Percentiles rank a stretch among this genome's conserved stretches.
Conservation (phyloP, 1,140 invertebrate genomes). For the Samia ricini region DNA sequence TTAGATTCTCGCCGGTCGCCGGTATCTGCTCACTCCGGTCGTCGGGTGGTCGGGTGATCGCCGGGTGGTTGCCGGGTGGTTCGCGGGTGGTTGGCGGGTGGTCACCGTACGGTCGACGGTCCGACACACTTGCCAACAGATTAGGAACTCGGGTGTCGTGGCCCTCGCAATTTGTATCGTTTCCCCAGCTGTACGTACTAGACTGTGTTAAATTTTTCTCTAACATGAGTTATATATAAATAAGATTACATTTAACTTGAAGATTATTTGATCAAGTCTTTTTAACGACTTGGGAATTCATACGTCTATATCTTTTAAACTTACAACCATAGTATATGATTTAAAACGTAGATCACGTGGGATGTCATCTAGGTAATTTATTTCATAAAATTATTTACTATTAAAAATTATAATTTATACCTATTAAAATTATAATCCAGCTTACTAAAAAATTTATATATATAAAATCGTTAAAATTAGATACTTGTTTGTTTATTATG, state of each 20-base stretch:
- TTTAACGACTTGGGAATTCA: too few species aligned
- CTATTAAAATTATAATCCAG: too few species aligned
- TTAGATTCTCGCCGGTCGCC: slow-evolving; percentile 59
- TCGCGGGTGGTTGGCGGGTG: slow-evolving; percentile 6
- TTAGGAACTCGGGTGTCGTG: slow-evolving; percentile 36
- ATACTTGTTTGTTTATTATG: too few species aligned
- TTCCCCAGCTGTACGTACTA: slow-evolving; percentile 17
- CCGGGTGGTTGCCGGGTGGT: slow-evolving; percentile 19
- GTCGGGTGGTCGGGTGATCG: slow-evolving; percentile 14
- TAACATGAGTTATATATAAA: neutral
- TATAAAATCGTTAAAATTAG: too few species aligned
- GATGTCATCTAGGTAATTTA: too few species aligned
- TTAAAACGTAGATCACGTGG: too few species aligned
- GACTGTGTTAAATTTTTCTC: neutral
- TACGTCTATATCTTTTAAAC: too few species aligned
- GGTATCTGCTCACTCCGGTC: slow-evolving; percentile 18
- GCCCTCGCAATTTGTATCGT: slow-evolving; percentile 44
- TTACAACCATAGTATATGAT: too few species aligned
- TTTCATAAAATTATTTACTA: too few species aligned
- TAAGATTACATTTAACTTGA: neutral
- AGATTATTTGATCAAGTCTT: too few species aligned
- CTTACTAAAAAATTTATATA: too few species aligned
- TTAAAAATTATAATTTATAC: too few species aligned
- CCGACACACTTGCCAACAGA: slow-evolving; percentile 33
- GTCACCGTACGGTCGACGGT: slow-evolving; percentile 15